Conservation (phyloP, 1,140 invertebrate genomes). For the Amyelois transitella region DNA sequence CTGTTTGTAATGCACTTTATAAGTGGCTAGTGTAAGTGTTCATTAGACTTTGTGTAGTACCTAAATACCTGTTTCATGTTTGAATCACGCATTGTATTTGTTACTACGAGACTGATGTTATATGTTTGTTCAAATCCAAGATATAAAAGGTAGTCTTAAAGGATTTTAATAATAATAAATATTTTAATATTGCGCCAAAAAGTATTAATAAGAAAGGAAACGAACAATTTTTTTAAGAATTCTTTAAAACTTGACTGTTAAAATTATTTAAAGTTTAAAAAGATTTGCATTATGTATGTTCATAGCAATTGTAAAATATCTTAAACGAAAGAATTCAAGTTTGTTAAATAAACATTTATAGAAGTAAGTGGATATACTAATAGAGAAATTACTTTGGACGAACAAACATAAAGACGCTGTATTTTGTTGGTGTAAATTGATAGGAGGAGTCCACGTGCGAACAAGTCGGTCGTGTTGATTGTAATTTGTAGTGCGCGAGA, state of each 20-base stretch:
- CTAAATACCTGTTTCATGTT: neutral
- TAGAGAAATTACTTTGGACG: constrained; percentile 68
- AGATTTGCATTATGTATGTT: too few species aligned
- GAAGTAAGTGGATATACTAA: constrained; percentile 46
- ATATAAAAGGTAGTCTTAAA: neutral
- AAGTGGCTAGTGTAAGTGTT: neutral
- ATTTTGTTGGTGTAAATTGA: constrained; percentile 51
- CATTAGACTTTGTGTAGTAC: neutral
- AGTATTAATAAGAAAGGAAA: too few species aligned
- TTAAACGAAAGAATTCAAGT: neutral
- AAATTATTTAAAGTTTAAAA: neutral
- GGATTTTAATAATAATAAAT: too few species aligned
- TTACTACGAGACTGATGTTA: too few species aligned
- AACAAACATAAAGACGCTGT: constrained; percentile 52
- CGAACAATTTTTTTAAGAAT: too few species aligned
- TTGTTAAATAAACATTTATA: constrained; percentile 1
- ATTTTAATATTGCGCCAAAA: too few species aligned
- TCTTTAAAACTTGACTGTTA: too few species aligned
- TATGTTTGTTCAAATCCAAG: too few species aligned
- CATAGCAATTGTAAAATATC: too few species aligned
- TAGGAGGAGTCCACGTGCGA: constrained; percentile 55
- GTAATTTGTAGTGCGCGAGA: constrained; percentile 68
- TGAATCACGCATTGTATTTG: neutral
- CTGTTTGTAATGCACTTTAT: constrained; percentile 9
- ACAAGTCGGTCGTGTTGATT: constrained; percentile 65